phyloP scores from a whole-genome alignment of 2,888 invertebrate species.

The Himalopsyche anomala region DNA sequence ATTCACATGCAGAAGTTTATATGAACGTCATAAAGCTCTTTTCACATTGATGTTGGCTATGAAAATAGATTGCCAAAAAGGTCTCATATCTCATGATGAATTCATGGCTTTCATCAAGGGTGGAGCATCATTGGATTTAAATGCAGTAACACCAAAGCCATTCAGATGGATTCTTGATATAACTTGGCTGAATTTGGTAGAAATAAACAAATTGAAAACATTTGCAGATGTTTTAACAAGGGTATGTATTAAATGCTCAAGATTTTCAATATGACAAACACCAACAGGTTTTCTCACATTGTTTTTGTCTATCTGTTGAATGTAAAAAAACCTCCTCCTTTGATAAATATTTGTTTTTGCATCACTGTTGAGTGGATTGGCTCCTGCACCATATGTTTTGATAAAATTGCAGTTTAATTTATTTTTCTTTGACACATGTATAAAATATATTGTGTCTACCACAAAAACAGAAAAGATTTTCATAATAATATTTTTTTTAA shows the following conservation, averaged over 20 bases:
- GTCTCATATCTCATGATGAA: conserved; percentile 90
- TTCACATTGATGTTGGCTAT: conserved; percentile 96
- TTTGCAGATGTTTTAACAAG: conserved; percentile 88
- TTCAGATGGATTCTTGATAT: conserved; percentile 97
- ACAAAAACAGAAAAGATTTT: too few relatives aligned
- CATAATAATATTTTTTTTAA: too few relatives aligned
- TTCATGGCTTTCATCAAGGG: conserved; percentile 98
- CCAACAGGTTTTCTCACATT: too few relatives aligned
- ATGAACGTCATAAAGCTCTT: conserved; percentile 93
- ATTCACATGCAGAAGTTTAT: conserved; percentile 93
- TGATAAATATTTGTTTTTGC: too few relatives aligned
- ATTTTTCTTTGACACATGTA: too few relatives aligned
- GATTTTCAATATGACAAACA: too few relatives aligned
- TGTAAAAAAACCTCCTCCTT: too few relatives aligned
- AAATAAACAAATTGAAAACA: conserved; percentile 89
- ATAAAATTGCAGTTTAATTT: too few relatives aligned
- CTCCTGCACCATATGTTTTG: too few relatives aligned
- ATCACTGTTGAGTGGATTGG: too few relatives aligned
- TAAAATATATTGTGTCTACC: too few relatives aligned
- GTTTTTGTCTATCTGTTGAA: too few relatives aligned
- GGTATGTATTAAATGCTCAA: conserved; percentile 72
- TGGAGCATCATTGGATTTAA: conserved; percentile 94
- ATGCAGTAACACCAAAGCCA: conserved; percentile 94
- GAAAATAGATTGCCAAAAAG: conserved; percentile 93
- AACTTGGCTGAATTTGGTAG: conserved; percentile 96